Percentiles rank a stretch among this genome's conserved stretches.
Evolutionary conservation across 2,797 vertebrate species (phyloP).

Genomic region (Cercopithecus petaurista): DNA sequence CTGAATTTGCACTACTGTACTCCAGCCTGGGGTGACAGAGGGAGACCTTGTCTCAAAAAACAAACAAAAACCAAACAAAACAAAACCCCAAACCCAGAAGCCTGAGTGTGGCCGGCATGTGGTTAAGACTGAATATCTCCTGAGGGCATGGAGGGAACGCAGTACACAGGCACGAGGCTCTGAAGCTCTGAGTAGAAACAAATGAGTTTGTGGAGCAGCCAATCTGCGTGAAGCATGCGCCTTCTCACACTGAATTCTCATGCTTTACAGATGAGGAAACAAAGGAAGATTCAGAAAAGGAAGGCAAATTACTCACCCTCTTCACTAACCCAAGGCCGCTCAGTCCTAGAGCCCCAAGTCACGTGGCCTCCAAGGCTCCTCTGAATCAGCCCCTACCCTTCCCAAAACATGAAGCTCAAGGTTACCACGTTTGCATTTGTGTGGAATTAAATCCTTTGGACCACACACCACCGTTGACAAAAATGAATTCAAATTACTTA

Average conservation of each 20-base stretch:
- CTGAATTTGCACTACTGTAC: background rate
- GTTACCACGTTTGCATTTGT: background rate
- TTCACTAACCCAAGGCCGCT: background rate
- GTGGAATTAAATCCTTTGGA: background rate
- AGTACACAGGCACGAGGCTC: accelerated
- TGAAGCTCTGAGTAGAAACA: accelerated
- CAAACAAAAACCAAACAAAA: background rate
- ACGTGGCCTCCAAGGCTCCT: accelerated
- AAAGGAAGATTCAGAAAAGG: accelerated
- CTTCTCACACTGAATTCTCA: accelerated
- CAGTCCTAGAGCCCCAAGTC: accelerated
- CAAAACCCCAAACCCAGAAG: background rate
- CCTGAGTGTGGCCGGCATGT: accelerated
- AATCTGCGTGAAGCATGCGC: accelerated
- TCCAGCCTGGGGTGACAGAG: background rate
- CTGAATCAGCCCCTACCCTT: accelerated
- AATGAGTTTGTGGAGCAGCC: accelerated
- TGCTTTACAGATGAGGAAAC: background rate
- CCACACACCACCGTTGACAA: background rate
- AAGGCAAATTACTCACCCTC: accelerated
- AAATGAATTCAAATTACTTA: background rate
- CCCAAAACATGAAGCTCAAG: too few species aligned
- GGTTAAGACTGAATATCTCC: accelerated
- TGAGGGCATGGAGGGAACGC: accelerated
- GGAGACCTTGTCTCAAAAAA: background rate